phyloP scores from a whole-genome alignment of 2,113 vertebrate species.

The Nothocercus julius region DNA sequence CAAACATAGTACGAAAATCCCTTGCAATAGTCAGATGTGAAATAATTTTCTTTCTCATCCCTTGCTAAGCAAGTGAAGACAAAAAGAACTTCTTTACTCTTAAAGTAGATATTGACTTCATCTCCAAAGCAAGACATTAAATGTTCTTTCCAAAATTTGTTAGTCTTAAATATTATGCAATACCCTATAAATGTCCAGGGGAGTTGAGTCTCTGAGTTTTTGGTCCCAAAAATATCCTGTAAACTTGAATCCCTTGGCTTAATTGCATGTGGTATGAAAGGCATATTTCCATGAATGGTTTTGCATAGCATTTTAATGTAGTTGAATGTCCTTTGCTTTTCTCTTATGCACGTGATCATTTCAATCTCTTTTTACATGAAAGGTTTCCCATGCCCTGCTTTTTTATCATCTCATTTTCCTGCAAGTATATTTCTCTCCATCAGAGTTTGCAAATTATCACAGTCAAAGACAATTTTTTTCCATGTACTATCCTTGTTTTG shows the following conservation, averaged over 20 bases:
- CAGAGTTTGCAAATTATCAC: background rate
- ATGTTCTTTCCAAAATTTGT: background rate
- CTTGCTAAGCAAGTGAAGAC: background rate
- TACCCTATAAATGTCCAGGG: background rate
- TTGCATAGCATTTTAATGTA: conserved; percentile 56
- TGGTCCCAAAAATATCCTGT: background rate
- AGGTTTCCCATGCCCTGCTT: background rate
- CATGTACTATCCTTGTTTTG: background rate
- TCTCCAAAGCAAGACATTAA: background rate
- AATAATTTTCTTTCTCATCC: background rate
- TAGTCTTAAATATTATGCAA: background rate
- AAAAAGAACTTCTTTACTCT: background rate
- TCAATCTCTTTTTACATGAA: conserved; percentile 32
- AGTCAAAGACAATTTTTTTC: conserved; percentile 20
- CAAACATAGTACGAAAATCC: background rate
- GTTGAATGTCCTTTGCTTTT: conserved; percentile 35
- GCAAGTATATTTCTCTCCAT: conserved; percentile 5
- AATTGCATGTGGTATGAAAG: background rate
- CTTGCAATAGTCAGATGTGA: background rate
- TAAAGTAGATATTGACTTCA: background rate
- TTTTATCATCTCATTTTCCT: conserved; percentile 25
- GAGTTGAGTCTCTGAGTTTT: background rate
- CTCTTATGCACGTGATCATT: conserved; percentile 25
- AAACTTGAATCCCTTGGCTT: background rate
- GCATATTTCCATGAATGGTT: background rate